Base-by-base conservation (phyloP, 64 coral and sea anemone genomes). In the Porites lutea region DNA sequence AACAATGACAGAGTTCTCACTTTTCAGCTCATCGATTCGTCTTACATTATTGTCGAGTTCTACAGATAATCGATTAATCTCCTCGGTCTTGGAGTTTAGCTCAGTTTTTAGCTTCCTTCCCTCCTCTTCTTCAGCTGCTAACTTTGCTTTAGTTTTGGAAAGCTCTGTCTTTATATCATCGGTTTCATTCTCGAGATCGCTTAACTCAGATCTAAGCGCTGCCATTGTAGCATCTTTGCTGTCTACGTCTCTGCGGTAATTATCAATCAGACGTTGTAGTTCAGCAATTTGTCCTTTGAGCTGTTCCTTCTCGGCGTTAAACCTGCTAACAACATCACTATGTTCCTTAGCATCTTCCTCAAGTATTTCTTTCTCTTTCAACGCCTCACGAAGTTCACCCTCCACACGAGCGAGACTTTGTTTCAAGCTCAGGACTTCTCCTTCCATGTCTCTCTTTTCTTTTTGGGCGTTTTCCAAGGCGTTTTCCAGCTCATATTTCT, bases 321-420 rank as follows among this genome's bases (percentile, higher is more conserved):
- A 74, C 27, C 94, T 97, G 59, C 75, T 83, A 19, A 97, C 95
- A 59, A 88, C 83, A 4, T 88, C 58, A 22, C 87, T 62, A 74
- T 97, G 95, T 23, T 82, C 86, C 71, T 97, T 97, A 51, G 95
- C 74, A 64, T 97, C 95, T 88, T 97, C 95, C 54, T 94, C 95
- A 18, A 97, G 77, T 48, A 94, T 92, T 47, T 82, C 86, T 49
- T 87, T 88, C 65, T 82, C 85, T 65, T 79, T 94, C 14, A 81
- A 78, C 64, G 95, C 95, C 2, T 97, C 95, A 63, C 86, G 92
- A 20, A 97, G 83, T 49, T 97, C 92, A 43, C 72, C 50, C 52
- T 97, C 92, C 22, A 94, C 75, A 62, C 92, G 92, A 22, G 14
- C 52, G 47, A 97, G 77, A 58, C 91, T 97, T 75, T 93, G 81